phyloP scores from a whole-genome alignment of 1,140 invertebrate species.

The Apolygus lucorum region DNA sequence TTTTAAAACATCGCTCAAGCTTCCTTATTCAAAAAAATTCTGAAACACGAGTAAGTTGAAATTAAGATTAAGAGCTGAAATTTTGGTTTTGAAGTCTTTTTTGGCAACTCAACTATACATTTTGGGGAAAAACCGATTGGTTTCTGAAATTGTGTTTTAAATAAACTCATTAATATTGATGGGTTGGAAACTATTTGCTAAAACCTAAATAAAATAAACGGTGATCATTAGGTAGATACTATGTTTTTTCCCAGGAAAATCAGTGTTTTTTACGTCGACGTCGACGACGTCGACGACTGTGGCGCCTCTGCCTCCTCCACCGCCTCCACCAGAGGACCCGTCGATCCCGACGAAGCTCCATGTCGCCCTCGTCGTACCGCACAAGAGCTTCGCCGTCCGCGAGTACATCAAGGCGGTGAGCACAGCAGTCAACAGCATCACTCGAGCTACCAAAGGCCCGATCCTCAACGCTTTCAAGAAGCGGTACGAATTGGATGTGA shows the following conservation, averaged over 20 bases:
- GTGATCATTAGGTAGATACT: too few relatives aligned
- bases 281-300: constrained; percentile 10
- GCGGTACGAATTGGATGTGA: constrained; percentile 54
- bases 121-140: too few relatives aligned
- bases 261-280: constrained; percentile 18
- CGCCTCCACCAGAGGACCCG: neutral
- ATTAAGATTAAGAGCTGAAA: too few relatives aligned
- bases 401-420: constrained; percentile 63
- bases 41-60: too few relatives aligned
- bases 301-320: constrained; percentile 15
- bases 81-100: too few relatives aligned
- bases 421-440: constrained; percentile 53
- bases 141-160: too few relatives aligned
- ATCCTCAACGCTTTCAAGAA: constrained; percentile 55
- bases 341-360: constrained; percentile 10
- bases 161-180: too few relatives aligned
- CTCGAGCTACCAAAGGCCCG: constrained; percentile 43
- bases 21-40: too few relatives aligned
- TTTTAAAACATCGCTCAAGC: too few relatives aligned
- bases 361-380: constrained; percentile 45
- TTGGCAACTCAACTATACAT: too few relatives aligned
- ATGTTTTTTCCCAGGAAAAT: neutral
- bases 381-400: constrained; percentile 62
- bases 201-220: too few relatives aligned
- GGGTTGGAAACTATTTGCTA: too few relatives aligned